Evolutionary conservation across 2,888 invertebrate species (phyloP), one percentile per base, ranked within the genome.

Genomic region (Diadegma fenestrale): DNA sequence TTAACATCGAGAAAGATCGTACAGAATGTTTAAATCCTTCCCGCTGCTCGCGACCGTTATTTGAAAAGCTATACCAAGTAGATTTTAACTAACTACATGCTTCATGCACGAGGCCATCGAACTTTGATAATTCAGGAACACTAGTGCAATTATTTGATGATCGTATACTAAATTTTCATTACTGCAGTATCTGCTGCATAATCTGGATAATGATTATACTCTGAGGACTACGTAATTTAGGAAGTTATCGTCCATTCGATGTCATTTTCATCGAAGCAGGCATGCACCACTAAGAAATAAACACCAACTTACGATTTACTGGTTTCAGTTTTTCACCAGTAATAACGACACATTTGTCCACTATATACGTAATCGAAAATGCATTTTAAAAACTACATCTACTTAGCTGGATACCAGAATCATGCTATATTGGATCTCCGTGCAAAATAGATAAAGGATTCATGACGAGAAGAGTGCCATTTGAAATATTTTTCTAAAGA

Each of bases 51-150:
- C 86, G 68, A 54, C 63, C 80, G 68, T 80, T 66, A 71, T 80
- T 48, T 26, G 19, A 45, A 61, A 82, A 82, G 73, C 48, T 80
- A 10, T 37, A 48, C 69, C 19, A 75, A 85, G 72, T 84, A 82
- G 26, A 69, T 77, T 37, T 73, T 66, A 22, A 17, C 68, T 83
- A 85, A 26, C 61, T 61, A 26, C 89, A 88, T 89, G 89, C 89
- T 79, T 61, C 87, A 81, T 89, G 88, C 89, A 72, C 63, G 71
- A 58, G 58, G 26, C 30, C 58, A 80, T 71, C 80, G 73, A 76
- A 77, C 69, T 54, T 63, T 54, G 72, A 77, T 77, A 68, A 66
- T 37, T 61, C 33, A 17, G 17, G 33, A 41, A 22, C n/a, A n/a
- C 26, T 22, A 22, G 12, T 77, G 22, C 19, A 64, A n/a, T 17